A percentile compares a stretch with the other conserved stretches of the same genome.
Evolutionary conservation across 2,113 vertebrate species (phyloP).

Genomic region (Gallinago media): DNA sequence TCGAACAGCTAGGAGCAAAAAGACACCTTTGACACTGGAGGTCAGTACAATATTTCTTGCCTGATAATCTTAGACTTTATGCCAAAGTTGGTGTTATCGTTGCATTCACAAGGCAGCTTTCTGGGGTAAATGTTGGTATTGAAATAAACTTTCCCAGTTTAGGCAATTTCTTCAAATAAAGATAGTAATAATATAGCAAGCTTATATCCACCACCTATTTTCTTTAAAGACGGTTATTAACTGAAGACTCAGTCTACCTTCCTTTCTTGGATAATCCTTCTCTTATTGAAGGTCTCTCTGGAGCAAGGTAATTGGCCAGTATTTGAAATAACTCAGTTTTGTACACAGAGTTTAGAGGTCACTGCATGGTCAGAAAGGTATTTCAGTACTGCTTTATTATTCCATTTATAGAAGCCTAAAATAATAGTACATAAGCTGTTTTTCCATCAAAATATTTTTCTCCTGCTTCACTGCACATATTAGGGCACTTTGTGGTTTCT

Average conservation of each 20-base stretch:
- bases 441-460: neutral
- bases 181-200: neutral
- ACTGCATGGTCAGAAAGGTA: neutral
- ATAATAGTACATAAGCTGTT: neutral
- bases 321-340: neutral
- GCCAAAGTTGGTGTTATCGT: accelerated
- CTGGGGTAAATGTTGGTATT: neutral
- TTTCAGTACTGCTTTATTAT: neutral
- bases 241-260: neutral
- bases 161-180: neutral
- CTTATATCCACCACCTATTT: neutral
- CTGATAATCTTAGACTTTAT: neutral
- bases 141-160: neutral
- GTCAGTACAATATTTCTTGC: neutral
- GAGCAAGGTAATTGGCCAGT: neutral
- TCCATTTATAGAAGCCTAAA: neutral
- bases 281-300: neutral
- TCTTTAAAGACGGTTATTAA: neutral
- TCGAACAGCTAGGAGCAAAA: neutral
- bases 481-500: neutral
- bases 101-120: neutral
- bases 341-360: neutral
- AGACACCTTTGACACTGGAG: neutral
- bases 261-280: neutral
- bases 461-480: neutral